Evolutionary conservation across 2,113 vertebrate species (phyloP).

Genomic region (Pseudolaguvia tuberculata): DNA sequence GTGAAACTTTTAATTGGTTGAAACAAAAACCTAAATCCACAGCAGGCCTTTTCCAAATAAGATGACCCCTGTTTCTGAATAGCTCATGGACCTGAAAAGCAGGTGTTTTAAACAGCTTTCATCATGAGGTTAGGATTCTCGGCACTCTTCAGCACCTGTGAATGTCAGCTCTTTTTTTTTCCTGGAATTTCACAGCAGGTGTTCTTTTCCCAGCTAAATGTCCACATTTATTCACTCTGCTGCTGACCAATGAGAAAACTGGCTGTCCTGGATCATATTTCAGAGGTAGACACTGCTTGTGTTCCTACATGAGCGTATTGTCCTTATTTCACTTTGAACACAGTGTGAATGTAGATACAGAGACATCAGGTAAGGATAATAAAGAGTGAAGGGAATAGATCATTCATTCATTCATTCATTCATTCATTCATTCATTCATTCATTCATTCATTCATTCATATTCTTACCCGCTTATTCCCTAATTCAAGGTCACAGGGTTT

Average conservation of each 20-base stretch:
- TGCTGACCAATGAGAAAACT: background rate
- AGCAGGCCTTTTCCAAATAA: no score
- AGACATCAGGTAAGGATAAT: background rate
- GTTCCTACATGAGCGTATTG: slow-evolving; percentile 21
- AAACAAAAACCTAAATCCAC: no score
- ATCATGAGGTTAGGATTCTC: background rate
- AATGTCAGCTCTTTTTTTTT: background rate
- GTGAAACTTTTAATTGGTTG: no score
- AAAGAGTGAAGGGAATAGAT: slow-evolving; percentile 23
- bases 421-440: no score
- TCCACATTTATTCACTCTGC: slow-evolving; percentile 11
- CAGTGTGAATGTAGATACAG: background rate
- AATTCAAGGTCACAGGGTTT: no score
- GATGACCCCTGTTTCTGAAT: background rate
- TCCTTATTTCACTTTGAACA: slow-evolving; percentile 26
- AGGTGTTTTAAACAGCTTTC: background rate
- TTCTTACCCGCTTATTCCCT: no score
- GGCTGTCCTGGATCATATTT: slow-evolving; percentile 11
- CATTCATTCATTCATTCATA: no score
- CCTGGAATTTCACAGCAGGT: slow-evolving; percentile 39
- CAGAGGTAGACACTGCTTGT: slow-evolving; percentile 12
- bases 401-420: no score
- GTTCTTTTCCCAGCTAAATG: slow-evolving; percentile 37
- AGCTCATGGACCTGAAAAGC: background rate
- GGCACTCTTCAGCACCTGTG: slow-evolving; percentile 24